Base-by-base conservation (phyloP, 2,797 vertebrate genomes). In the Microctenopoma steveboyesi region DNA sequence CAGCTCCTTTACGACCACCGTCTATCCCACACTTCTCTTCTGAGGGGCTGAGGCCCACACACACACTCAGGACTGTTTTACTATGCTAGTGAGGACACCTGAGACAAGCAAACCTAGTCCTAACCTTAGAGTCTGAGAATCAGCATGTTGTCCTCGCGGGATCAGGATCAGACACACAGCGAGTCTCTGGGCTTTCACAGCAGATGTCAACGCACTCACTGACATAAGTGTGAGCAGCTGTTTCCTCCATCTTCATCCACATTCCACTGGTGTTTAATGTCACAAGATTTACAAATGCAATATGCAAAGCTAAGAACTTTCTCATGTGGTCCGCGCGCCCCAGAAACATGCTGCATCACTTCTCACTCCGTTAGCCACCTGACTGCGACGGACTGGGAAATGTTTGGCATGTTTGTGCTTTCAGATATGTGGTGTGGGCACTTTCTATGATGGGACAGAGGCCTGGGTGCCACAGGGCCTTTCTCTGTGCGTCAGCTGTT, bases 1-100 rank as follows among this genome's bases (percentile, higher is more conserved):
- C 87, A 74, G 85, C 80, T 86, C 89, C 82, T 92, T 90, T 89
- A 92, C 65, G 85, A 85, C 84, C 84, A 63, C 85, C 74, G 86
- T 91, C 90, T 91, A 43, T 89, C 86, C 85, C 67, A 49, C 86
- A 85, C 70, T 50, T 35, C 82, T 85, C 75, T 64, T 79, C 85
- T 75, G 72, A 82, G 72, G 76, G 81, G 81, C 84, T 75, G 81
- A 46, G 11, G 81, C 78, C 86, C 90, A 88, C 88, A 86, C 89
- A 85, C 89, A 85, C 87, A 71, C 56, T 49, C 70, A 70, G 28
- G 14, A 8, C 69, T 18, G 47, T 3, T 0, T 40, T 35, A 56
- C 72, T 59, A 5, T 5, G 25, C 30, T 16, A 46, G 35, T 71
- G 54, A 74, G 52, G 6, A 73, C 72, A 63, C 62, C 55, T 64